Evolutionary conservation across 2,797 vertebrate species (phyloP).

Genomic region (Taenioides sp.): DNA sequence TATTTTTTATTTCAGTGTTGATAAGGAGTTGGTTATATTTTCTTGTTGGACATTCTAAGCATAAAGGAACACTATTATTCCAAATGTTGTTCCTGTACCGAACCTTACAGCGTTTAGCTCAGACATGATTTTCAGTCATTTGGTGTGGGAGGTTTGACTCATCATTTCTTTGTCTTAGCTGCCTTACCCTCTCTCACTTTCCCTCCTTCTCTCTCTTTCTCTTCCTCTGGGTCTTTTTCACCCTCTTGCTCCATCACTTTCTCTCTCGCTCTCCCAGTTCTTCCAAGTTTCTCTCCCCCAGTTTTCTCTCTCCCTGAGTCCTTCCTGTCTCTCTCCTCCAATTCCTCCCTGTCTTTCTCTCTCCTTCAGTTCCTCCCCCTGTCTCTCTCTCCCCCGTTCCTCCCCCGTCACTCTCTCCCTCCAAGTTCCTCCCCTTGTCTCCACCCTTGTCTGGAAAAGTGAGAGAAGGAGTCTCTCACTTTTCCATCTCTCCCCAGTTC

Average conservation of each 20-base stretch:
- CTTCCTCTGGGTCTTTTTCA: neutral
- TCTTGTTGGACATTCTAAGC: neutral
- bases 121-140: conserved; percentile 39
- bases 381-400: neutral
- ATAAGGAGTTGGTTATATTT: too few species aligned
- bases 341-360: neutral
- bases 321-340: neutral
- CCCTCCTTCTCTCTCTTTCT: conserved; percentile 1
- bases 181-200: conserved; percentile 44
- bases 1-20: too few species aligned
- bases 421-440: too few species aligned
- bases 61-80: neutral
- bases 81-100: neutral
- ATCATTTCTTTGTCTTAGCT: conserved; percentile 49
- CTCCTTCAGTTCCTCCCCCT: neutral
- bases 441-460: too few species aligned
- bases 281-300: neutral
- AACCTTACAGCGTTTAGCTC: conserved; percentile 31
- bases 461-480: too few species aligned
- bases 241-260: neutral
- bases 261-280: neutral
- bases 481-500: too few species aligned
- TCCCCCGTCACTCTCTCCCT: too few species aligned
- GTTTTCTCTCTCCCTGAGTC: neutral
- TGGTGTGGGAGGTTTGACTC: conserved; percentile 65